Percentiles rank a stretch among this genome's conserved stretches.
These are phyloP conservation scores for Macaria notata DNA, from an alignment of 2,888 invertebrate genomes.

Conservation along the genomic window DNA sequence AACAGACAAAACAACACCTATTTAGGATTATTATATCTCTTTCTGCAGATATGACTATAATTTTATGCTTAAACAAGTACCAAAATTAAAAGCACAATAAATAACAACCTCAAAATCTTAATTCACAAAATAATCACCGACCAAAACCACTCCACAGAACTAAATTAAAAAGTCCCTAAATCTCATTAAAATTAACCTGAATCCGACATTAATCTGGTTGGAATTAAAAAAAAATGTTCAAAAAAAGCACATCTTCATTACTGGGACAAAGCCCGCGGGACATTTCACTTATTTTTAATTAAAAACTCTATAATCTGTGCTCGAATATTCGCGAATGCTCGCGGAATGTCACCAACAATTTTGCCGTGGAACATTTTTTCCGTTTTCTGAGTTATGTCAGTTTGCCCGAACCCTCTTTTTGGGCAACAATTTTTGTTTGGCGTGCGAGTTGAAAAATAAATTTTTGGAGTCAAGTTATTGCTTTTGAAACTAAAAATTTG, in stretches of 20 bases:
- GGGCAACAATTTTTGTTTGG: slow-evolving; percentile 1
- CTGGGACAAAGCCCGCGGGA: slow-evolving; percentile 30
- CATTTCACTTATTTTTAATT: slow-evolving; percentile 44
- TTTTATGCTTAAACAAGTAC: too few species aligned
- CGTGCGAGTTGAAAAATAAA: background rate
- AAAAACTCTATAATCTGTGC: slow-evolving; percentile 37
- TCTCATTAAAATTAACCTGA: slow-evolving; percentile 38
- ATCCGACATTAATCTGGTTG: slow-evolving; percentile 35
- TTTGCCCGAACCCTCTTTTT: slow-evolving; percentile 29
- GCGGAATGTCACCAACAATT: slow-evolving; percentile 22
- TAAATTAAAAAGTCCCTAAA: slow-evolving; percentile 35
- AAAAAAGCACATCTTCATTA: slow-evolving; percentile 36
- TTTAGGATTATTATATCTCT: too few species aligned
- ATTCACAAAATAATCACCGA: too few species aligned
- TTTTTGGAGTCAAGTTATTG: too few species aligned
- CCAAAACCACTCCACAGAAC: background rate
- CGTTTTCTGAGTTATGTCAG: slow-evolving; percentile 15
- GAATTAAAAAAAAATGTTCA: slow-evolving; percentile 27
- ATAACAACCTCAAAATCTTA: too few species aligned
- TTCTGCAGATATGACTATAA: too few species aligned
- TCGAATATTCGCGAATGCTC: slow-evolving; percentile 24
- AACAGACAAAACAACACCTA: too few species aligned
- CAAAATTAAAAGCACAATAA: too few species aligned
- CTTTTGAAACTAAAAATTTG: too few species aligned
- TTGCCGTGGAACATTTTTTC: slow-evolving; percentile 15